Percentiles rank a stretch among this genome's conserved stretches.
Evolutionary conservation across 2,797 vertebrate genomes (phyloP).

Genomic region (Chaenodraco wilsoni): DNA sequence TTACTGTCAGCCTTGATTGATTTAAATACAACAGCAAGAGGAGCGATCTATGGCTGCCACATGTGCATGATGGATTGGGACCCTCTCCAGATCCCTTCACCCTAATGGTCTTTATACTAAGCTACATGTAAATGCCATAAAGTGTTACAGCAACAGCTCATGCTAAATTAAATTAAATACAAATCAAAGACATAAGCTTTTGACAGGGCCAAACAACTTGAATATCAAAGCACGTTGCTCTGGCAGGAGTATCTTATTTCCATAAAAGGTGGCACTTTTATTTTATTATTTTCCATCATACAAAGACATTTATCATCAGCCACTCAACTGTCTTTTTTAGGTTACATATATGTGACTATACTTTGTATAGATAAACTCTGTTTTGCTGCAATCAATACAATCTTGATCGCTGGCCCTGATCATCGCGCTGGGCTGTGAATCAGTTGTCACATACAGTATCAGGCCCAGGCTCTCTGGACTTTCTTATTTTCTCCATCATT

Average conservation of each 20-base stretch:
- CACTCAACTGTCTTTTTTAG: slow-evolving; percentile 29
- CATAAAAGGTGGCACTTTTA: slow-evolving; percentile 11
- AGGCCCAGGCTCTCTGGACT: background rate
- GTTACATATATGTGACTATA: slow-evolving; percentile 29
- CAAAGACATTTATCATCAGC: slow-evolving; percentile 43
- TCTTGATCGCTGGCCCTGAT: slow-evolving; percentile 52
- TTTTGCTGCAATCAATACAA: slow-evolving; percentile 56
- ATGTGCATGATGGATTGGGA: slow-evolving; percentile 34
- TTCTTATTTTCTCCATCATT: slow-evolving; percentile 28
- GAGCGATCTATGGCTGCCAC: slow-evolving; percentile 20
- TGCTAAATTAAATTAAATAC: slow-evolving; percentile 36
- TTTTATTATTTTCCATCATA: slow-evolving; percentile 27
- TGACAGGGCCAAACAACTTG: slow-evolving; percentile 21
- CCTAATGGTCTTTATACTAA: slow-evolving; percentile 40
- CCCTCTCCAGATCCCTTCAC: slow-evolving; percentile 34
- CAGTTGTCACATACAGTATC: slow-evolving; percentile 10
- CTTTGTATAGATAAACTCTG: slow-evolving; percentile 46
- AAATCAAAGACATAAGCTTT: background rate
- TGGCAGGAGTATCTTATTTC: background rate
- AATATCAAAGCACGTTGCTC: slow-evolving; percentile 4
- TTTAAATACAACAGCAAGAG: slow-evolving; percentile 25
- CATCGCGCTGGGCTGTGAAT: slow-evolving; percentile 26
- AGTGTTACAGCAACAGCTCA: slow-evolving; percentile 26
- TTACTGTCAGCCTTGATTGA: slow-evolving; percentile 42
- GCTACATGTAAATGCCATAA: slow-evolving; percentile 39